Base-by-base conservation (phyloP, 2,113 vertebrate species). In the Cygnus buccinator region DNA sequence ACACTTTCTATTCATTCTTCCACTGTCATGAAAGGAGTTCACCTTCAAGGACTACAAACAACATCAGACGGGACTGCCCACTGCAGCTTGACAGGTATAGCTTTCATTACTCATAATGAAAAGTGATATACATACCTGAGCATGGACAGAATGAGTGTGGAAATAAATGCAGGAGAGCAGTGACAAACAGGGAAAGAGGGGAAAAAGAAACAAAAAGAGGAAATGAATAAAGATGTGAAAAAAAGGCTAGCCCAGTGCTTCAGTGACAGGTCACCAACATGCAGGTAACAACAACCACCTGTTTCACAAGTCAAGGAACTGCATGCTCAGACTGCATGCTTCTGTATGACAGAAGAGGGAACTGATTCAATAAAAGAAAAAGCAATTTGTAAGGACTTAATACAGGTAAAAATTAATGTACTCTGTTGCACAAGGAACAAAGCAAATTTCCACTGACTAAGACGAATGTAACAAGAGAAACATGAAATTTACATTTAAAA, bases 111-210 rank as follows among this genome's bases (percentile, higher is more conserved):
- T 44, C 6, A 0, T n/a, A 62, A 43, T 25, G 16, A 31, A 31
- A 39, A 72, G 50, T 8, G 9, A 25, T 5, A 50, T 7, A 10
- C 16, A 23, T 13, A 44, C 6, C 11, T 66, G 1, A 46, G 9
- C 15, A 48, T 1, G 2, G 6, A 39, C 13, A 0, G 0, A 54
- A 57, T 67, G 9, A 2, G 3, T 67, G 6, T 58, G 33, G 46
- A 77, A 84, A 17, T 26, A 91, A 67, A 90, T 2, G 4, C 4
- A 0, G 29, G 20, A 63, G 0, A 55, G 7, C 22, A 62, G 7
- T 10, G 25, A 74, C 11, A 26, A 87, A 28, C 2, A 26, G 17
- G 3, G 9, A 65, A 75, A 85, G 71, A 75, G 13, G 19, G 54
- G 15, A 71, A 83, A 73, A 8, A 81, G 84, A 74, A 70, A 4